Base-by-base conservation (phyloP, 2,888 invertebrate genomes). In the Steinernema scapterisci region DNA sequence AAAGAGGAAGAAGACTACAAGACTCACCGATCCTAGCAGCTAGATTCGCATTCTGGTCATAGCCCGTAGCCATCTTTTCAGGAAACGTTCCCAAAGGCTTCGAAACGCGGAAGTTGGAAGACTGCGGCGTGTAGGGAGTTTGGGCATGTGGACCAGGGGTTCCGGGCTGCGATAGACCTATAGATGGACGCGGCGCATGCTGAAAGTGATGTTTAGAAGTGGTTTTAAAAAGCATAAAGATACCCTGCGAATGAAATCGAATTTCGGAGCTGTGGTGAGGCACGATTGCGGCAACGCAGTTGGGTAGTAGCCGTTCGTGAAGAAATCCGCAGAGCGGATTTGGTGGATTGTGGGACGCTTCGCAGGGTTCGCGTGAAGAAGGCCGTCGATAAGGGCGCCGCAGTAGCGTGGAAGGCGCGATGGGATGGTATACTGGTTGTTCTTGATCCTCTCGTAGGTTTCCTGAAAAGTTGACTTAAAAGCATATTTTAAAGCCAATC, bases 391-490 rank as follows among this genome's bases (percentile, higher is more conserved):
- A 25, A 91, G 85, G 38, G 82, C 82, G 9, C 81, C 74, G 3
- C 88, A 86, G 46, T 80, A 74, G 23, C 79, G 81, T 11, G 81
- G 76, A 31, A 82, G 77, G 38, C 82, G 75, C 73, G 81, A 16
- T 1, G 92, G 92, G 72, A 92, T 88, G 75, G 88, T 92, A 88
- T 97, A 99, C 88, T 97, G 94, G 88, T 97, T 97, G 87, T 93
- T 93, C 87, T 94, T 95, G 84, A 99, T 99, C 84, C 93, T 92
- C 48, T 92, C 92, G 88, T 99, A 99, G 0, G 99, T 99, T 87
- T 97, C 97, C 88, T 93, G 44, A 44, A 80, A 72, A 16, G 1
- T 9, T 19, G 7, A 13, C 31, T 9, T 63, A 3, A 16, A 48
- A n/a, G 5, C 48, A 19, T 3, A 19, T 71, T 25, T 6, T 13